A percentile compares a stretch with the other conserved stretches of the same genome.
Evolutionary conservation across 2,888 invertebrate species (phyloP).

Genomic region (Sussaba pulchella): DNA sequence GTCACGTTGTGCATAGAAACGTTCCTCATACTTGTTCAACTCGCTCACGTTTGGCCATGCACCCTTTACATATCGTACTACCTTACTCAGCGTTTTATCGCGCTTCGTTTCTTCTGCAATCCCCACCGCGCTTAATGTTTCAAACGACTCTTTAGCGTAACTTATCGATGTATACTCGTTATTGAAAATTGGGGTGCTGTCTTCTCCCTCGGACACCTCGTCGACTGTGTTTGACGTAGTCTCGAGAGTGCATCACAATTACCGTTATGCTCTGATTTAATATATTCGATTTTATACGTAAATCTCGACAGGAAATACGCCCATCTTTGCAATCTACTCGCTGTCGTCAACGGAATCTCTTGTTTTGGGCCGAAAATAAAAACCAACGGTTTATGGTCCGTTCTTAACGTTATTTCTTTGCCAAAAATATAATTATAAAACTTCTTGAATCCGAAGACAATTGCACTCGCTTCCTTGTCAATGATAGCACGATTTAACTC

Average conservation of each 20-base stretch:
- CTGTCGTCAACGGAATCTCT: conserved; percentile 11
- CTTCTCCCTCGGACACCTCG: too few relatives aligned
- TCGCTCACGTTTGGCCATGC: conserved; percentile 25
- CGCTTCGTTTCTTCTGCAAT: conserved; percentile 35
- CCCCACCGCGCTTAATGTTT: conserved; percentile 8
- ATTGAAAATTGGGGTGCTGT: neutral
- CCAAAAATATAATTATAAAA: conserved; percentile 43
- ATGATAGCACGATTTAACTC: conserved; percentile 49
- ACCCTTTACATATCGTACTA: conserved; percentile 13
- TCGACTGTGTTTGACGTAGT: conserved; percentile 31
- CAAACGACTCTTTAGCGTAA: neutral
- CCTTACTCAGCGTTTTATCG: conserved; percentile 34
- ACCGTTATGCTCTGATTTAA: conserved; percentile 49
- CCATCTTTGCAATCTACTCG: conserved; percentile 22
- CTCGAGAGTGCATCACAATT: conserved; percentile 56
- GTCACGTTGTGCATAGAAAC: conserved; percentile 17
- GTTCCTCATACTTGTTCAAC: conserved; percentile 27
- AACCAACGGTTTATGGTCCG: conserved; percentile 10
- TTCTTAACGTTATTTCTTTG: conserved; percentile 15
- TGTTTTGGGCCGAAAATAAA: conserved; percentile 14
- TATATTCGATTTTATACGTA: conserved; percentile 12
- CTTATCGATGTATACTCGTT: neutral
- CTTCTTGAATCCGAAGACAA: conserved; percentile 63
- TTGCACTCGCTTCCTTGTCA: conserved; percentile 62
- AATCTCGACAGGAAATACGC: conserved; percentile 15